Percentiles rank a stretch among this genome's conserved stretches.
These are phyloP conservation scores for Lithophane socia DNA, from an alignment of 2,888 invertebrate species.

Conservation along the genomic window DNA sequence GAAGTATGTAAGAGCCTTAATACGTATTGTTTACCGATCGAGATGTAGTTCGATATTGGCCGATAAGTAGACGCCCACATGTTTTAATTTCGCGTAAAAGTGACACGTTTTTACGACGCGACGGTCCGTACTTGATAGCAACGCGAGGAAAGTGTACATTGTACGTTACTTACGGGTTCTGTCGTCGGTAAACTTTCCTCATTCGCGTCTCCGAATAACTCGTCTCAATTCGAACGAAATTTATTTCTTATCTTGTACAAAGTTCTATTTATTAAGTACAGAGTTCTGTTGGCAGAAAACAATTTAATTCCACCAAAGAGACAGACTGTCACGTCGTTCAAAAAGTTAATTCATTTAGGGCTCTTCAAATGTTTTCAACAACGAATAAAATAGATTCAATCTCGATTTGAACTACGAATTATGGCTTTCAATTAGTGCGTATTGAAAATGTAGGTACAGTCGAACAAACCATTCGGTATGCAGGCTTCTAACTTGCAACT, in stretches of 20 bases:
- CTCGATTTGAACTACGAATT: background rate
- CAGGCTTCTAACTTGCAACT: background rate
- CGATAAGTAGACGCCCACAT: slow-evolving; percentile 47
- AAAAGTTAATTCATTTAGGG: slow-evolving; percentile 25
- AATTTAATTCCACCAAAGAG: slow-evolving; percentile 22
- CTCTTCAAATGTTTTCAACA: slow-evolving; percentile 19
- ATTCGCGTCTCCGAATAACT: slow-evolving; percentile 15
- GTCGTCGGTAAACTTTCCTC: slow-evolving; percentile 35
- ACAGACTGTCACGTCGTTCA: background rate
- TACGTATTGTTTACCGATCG: background rate
- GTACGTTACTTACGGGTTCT: slow-evolving; percentile 33
- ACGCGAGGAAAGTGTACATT: slow-evolving; percentile 46
- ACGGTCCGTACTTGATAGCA: slow-evolving; percentile 51
- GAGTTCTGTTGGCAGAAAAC: slow-evolving; percentile 20
- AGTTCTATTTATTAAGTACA: slow-evolving; percentile 24
- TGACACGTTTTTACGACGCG: slow-evolving; percentile 67
- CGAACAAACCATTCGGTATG: background rate
- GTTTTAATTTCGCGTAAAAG: slow-evolving; percentile 67
- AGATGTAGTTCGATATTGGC: slow-evolving; percentile 23
- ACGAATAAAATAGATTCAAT: slow-evolving; percentile 7
- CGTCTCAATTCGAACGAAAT: slow-evolving; percentile 23
- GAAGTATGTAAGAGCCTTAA: no score
- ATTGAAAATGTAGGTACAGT: slow-evolving; percentile 8
- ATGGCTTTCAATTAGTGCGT: slow-evolving; percentile 32
- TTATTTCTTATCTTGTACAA: slow-evolving; percentile 30